These are phyloP conservation scores for Rhingia rostrata DNA, from an alignment of 2,888 invertebrate genomes.

Conservation along the genomic window DNA sequence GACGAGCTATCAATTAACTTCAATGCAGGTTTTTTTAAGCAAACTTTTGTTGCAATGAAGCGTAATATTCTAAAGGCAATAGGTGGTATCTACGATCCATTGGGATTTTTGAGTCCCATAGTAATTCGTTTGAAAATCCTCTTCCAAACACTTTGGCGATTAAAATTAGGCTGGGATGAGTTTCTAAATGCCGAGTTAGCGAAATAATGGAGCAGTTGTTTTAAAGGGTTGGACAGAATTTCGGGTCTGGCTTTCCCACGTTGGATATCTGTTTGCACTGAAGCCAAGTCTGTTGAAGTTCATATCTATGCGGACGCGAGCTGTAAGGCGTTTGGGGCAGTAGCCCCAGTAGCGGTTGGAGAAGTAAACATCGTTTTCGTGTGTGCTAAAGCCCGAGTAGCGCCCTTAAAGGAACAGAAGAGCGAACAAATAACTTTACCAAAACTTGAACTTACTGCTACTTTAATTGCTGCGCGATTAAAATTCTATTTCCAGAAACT, in stretches of 20 bases:
- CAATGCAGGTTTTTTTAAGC: not conserved
- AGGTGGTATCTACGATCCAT: too few relatives aligned
- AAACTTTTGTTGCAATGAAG: slow-evolving; percentile 2
- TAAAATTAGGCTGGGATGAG: slow-evolving; percentile 1
- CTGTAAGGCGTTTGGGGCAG: slow-evolving; percentile 17
- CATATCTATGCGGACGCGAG: slow-evolving; percentile 23
- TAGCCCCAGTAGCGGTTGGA: slow-evolving; percentile 1
- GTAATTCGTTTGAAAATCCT: too few relatives aligned
- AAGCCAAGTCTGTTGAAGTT: not conserved
- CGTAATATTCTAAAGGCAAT: not conserved
- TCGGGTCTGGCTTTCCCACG: not conserved
- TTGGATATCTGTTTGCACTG: not conserved
- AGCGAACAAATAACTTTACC: too few relatives aligned
- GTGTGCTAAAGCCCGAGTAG: too few relatives aligned
- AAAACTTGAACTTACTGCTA: too few relatives aligned
- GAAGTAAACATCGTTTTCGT: too few relatives aligned
- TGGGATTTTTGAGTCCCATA: too few relatives aligned
- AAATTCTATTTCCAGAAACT: too few relatives aligned
- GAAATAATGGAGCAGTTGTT: not conserved
- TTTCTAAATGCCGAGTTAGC: not conserved
- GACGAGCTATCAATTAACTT: slow-evolving; percentile 11
- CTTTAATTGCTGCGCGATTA: too few relatives aligned
- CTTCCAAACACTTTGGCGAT: too few relatives aligned
- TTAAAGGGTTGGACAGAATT: not conserved
- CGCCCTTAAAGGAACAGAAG: too few relatives aligned